These are phyloP conservation scores for Sycobia sp. DNA, from an alignment of 1,140 invertebrate species.

Conservation along the genomic window DNA sequence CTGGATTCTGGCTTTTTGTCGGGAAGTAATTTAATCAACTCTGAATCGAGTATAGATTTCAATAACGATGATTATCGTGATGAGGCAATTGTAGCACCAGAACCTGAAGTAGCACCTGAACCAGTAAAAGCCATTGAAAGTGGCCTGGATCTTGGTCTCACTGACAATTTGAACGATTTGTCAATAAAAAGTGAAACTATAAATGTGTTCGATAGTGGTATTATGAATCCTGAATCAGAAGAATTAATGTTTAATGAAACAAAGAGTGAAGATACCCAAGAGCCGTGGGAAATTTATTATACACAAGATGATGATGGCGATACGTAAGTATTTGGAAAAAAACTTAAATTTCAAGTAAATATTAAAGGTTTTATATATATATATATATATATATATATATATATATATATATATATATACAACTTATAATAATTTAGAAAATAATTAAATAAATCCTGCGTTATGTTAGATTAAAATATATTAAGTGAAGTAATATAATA, in stretches of 20 bases:
- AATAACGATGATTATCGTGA: slow-evolving; percentile 25
- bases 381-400: no score
- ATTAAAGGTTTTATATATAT: no score
- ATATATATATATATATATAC: no score
- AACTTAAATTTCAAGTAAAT: no score
- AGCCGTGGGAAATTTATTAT: slow-evolving; percentile 66
- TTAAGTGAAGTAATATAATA: neutral
- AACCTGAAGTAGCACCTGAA: slow-evolving; percentile 19
- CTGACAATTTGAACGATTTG: slow-evolving; percentile 58
- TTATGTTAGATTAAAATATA: neutral
- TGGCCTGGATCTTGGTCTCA: slow-evolving; percentile 59
- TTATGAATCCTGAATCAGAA: slow-evolving; percentile 21
- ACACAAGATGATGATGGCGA: slow-evolving; percentile 73
- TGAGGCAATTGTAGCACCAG: neutral
- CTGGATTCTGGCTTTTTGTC: slow-evolving; percentile 64
- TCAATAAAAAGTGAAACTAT: slow-evolving; percentile 47
- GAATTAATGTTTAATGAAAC: slow-evolving; percentile 11
- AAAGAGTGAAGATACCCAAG: slow-evolving; percentile 23
- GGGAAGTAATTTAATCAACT: slow-evolving; percentile 55
- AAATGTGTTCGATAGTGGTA: slow-evolving; percentile 11
- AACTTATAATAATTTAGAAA: no score
- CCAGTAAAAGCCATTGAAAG: slow-evolving; percentile 55
- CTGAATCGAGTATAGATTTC: slow-evolving; percentile 36
- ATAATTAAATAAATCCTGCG: no score
- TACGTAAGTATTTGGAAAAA: slow-evolving; percentile 66